Evolutionary conservation across 2,113 vertebrate genomes (phyloP).

Genomic region (Malaclemys terrapin): DNA sequence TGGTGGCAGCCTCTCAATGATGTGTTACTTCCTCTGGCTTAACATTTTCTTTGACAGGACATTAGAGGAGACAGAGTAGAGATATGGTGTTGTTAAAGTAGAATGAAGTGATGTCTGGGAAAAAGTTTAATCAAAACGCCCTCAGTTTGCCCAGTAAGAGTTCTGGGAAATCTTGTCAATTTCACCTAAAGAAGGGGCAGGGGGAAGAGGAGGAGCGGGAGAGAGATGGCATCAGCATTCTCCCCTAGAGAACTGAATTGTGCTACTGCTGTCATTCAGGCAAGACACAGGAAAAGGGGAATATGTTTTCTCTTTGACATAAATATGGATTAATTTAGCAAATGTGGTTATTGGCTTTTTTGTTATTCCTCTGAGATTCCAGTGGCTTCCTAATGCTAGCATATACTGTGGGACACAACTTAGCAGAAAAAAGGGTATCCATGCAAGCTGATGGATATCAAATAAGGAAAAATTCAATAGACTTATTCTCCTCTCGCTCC

Average conservation of each 20-base stretch:
- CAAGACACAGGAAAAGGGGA: not conserved
- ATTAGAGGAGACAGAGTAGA: not conserved
- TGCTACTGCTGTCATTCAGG: not conserved
- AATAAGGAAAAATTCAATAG: not conserved
- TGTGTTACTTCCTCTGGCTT: not conserved
- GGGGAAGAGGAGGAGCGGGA: not conserved
- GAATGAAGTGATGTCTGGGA: not conserved
- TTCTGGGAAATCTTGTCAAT: not conserved
- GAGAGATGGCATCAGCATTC: not conserved
- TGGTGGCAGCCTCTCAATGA: not conserved
- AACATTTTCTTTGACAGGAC: slow-evolving; percentile 25
- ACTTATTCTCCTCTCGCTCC: not conserved
- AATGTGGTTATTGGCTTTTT: not conserved
- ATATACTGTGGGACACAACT: not conserved
- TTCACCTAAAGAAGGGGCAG: not conserved
- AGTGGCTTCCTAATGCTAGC: not conserved
- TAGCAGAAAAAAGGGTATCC: not conserved
- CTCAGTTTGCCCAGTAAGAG: not conserved
- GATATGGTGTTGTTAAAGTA: not conserved
- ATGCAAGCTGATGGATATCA: not conserved
- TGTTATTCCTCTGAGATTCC: not conserved
- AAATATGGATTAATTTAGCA: not conserved
- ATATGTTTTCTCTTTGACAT: not conserved
- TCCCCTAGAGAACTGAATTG: not conserved
- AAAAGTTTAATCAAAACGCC: not conserved